These are phyloP conservation scores for Poecilia velifera DNA, from an alignment of 2,797 vertebrate species.

Conservation along the genomic window DNA sequence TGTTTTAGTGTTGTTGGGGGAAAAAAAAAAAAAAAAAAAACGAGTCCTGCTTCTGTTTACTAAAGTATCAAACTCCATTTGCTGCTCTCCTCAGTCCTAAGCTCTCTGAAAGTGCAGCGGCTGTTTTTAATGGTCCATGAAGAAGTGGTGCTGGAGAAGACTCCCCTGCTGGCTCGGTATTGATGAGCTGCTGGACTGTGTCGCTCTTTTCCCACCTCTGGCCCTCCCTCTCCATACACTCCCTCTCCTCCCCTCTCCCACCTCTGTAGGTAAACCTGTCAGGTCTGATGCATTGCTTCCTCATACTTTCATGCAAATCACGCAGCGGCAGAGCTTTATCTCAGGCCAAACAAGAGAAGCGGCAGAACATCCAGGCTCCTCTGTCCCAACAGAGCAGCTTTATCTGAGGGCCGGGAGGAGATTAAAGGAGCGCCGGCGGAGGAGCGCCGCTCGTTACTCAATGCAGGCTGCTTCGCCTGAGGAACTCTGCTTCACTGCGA, in stretches of 20 bases:
- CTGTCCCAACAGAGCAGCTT: constrained; percentile 47
- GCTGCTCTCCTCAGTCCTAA: not conserved
- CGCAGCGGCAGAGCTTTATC: constrained; percentile 56
- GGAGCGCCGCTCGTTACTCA: constrained; percentile 41
- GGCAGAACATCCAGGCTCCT: constrained; percentile 50
- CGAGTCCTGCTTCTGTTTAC: not conserved
- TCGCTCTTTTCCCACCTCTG: not conserved
- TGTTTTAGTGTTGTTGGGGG: not conserved
- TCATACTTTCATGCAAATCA: constrained; percentile 66
- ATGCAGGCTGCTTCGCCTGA: constrained; percentile 35
- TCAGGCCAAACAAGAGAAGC: constrained; percentile 63
- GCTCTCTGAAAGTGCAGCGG: constrained; percentile 6
- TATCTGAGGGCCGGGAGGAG: constrained; percentile 41
- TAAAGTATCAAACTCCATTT: not conserved
- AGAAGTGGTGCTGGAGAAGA: constrained; percentile 34
- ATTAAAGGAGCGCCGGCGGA: constrained; percentile 52
- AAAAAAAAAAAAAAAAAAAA: too few relatives aligned
- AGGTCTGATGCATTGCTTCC: constrained; percentile 68
- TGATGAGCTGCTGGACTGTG: constrained; percentile 57
- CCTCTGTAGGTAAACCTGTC: constrained; percentile 66
- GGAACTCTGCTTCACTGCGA: constrained; percentile 42
- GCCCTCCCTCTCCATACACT: not conserved
- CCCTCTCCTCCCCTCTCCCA: not conserved
- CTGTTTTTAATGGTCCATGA: constrained; percentile 63
- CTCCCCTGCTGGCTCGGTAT: constrained; percentile 53